A percentile compares a stretch with the other conserved stretches of the same genome.
Conservation (phyloP, 37 sponge, comb jelly and placozoan genomes). For the Aphrocallistes beatrix region DNA sequence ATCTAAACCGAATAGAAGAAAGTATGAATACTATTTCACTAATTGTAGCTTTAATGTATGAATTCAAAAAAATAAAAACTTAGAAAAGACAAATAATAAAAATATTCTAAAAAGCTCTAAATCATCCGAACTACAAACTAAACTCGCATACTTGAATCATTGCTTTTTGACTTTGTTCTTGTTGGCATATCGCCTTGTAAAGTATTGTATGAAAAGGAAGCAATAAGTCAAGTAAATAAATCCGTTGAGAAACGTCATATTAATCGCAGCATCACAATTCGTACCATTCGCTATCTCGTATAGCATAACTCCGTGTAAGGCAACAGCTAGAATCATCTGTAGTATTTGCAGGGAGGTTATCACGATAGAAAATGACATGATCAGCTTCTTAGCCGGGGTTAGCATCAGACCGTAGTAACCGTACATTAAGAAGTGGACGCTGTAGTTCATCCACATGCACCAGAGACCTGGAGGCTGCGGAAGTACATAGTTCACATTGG, state of each 20-base stretch:
- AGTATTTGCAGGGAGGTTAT: background rate
- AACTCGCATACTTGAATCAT: too few relatives aligned
- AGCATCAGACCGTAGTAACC: background rate
- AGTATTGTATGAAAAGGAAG: background rate
- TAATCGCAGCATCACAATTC: background rate
- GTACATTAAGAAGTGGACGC: background rate
- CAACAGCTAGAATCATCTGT: background rate
- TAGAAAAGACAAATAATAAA: too few relatives aligned
- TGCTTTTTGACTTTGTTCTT: too few relatives aligned
- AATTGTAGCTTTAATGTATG: too few relatives aligned
- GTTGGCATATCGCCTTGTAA: too few relatives aligned
- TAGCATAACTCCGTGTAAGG: background rate
- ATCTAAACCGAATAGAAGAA: too few relatives aligned
- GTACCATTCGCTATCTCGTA: background rate
- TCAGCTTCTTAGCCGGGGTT: background rate
- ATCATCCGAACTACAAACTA: too few relatives aligned
- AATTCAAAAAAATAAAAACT: too few relatives aligned
- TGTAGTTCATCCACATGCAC: background rate
- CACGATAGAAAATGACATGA: background rate
- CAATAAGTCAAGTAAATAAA: background rate
- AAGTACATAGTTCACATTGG: background rate
- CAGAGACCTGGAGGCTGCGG: background rate
- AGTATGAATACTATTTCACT: too few relatives aligned
- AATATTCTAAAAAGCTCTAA: too few relatives aligned
- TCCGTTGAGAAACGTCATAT: background rate